A percentile compares a stretch with the other conserved stretches of the same genome.
These are phyloP conservation scores for Scaptomyza flava DNA, from an alignment of 2,888 invertebrate genomes.

Conservation along the genomic window DNA sequence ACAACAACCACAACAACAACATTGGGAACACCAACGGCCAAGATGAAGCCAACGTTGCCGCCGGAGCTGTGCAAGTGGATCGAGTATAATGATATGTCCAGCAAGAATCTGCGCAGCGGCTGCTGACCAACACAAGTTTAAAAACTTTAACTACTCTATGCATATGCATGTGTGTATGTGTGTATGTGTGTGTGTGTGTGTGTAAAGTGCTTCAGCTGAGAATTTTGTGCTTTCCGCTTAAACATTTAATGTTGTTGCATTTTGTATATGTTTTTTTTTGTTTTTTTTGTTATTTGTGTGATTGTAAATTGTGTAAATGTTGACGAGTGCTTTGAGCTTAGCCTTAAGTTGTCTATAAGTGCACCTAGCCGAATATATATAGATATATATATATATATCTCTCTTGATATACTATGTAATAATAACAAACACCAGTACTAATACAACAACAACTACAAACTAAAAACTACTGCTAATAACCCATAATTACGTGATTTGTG, in stretches of 20 bases:
- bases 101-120: slow-evolving; percentile 86
- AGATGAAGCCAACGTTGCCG: slow-evolving; percentile 87
- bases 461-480: slow-evolving; percentile 24
- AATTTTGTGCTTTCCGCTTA: slow-evolving; percentile 1
- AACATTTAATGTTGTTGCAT: slow-evolving; percentile 9
- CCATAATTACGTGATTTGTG: slow-evolving; percentile 27
- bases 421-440: slow-evolving; percentile 11
- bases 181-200: slow-evolving; percentile 4
- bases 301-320: slow-evolving; percentile 50
- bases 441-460: slow-evolving; percentile 7
- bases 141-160: background rate
- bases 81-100: slow-evolving; percentile 89
- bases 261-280: too few relatives aligned
- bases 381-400: background rate
- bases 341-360: slow-evolving; percentile 53
- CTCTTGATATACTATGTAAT: slow-evolving; percentile 12
- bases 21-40: slow-evolving; percentile 37
- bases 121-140: slow-evolving; percentile 73
- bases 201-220: slow-evolving; percentile 16
- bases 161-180: slow-evolving; percentile 10
- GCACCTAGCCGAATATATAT: slow-evolving; percentile 36
- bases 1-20: slow-evolving; percentile 5
- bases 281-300: background rate
- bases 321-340: slow-evolving; percentile 47
- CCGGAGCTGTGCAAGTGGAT: slow-evolving; percentile 89